phyloP scores from a whole-genome alignment of 2,797 vertebrate species.

The Tapirus indicus region DNA sequence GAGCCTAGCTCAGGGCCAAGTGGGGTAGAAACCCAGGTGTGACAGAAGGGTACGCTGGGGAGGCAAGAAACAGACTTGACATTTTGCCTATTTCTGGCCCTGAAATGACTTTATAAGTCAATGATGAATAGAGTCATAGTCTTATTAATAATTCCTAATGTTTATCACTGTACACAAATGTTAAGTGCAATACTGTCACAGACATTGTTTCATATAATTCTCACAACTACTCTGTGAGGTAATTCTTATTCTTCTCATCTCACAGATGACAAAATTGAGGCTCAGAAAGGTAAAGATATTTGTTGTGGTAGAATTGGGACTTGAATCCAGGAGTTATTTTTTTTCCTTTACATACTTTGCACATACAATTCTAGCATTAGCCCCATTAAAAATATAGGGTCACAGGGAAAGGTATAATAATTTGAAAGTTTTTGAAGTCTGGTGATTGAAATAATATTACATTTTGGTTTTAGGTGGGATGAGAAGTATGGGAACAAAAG shows the following conservation, averaged over 20 bases:
- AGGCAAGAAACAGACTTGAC: background rate
- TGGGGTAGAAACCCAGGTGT: background rate
- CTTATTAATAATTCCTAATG: background rate
- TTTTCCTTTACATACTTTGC: background rate
- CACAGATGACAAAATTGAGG: background rate
- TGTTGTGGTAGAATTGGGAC: background rate
- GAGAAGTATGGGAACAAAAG: background rate
- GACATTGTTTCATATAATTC: background rate
- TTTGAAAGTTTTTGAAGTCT: constrained; percentile 31
- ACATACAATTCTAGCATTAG: background rate
- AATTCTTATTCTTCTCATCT: background rate
- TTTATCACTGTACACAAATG: background rate
- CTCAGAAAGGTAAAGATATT: background rate
- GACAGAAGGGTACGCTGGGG: background rate
- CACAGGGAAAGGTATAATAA: background rate
- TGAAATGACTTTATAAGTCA: background rate
- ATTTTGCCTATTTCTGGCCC: background rate
- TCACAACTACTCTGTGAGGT: background rate
- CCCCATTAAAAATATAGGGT: background rate
- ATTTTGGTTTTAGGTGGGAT: constrained; percentile 36
- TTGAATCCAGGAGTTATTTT: background rate
- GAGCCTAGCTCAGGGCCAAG: background rate
- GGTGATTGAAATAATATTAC: background rate
- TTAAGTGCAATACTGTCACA: background rate
- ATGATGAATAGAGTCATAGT: background rate